Evolutionary conservation across 1,140 invertebrate genomes (phyloP).

Genomic region (Drosophila athabasca): DNA sequence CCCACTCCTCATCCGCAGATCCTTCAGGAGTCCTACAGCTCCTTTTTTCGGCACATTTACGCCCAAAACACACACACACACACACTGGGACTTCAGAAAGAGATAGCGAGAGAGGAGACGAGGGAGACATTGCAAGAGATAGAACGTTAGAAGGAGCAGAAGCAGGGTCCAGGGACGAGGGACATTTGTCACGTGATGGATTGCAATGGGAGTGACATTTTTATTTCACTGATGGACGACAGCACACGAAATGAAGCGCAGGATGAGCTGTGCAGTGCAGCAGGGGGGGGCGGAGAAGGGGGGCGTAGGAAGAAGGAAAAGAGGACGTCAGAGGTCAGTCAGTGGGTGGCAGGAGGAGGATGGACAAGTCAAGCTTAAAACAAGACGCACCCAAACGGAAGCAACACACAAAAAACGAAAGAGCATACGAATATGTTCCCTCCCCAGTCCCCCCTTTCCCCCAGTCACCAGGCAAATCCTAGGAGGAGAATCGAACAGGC

Average conservation of each 20-base stretch:
- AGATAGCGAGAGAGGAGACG: not conserved
- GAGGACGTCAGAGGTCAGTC: not conserved
- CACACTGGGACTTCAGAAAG: conserved; percentile 3
- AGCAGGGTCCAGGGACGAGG: conserved; percentile 12
- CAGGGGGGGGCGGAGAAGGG: not conserved
- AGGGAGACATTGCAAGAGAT: not conserved
- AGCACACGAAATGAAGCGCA: conserved; percentile 67
- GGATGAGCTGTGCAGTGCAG: conserved; percentile 10
- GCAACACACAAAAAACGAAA: not conserved
- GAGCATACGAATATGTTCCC: no score
- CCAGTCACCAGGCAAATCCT: no score
- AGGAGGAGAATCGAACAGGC: no score
- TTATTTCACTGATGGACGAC: conserved; percentile 83
- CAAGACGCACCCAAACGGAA: conserved; percentile 34
- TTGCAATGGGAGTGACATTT: conserved; percentile 84
- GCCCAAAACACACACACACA: conserved; percentile 27
- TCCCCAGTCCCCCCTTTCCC: no score
- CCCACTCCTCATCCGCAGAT: conserved; percentile 24
- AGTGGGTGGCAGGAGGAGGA: conserved; percentile 1
- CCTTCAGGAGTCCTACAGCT: conserved; percentile 23
- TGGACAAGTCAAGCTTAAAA: conserved; percentile 33
- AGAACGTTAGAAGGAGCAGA: not conserved
- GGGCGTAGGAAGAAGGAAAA: no score
- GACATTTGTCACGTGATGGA: conserved; percentile 83
- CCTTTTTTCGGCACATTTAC: conserved; percentile 71